phyloP scores from a whole-genome alignment of 2,113 vertebrate species.

The Carassius auratus region DNA sequence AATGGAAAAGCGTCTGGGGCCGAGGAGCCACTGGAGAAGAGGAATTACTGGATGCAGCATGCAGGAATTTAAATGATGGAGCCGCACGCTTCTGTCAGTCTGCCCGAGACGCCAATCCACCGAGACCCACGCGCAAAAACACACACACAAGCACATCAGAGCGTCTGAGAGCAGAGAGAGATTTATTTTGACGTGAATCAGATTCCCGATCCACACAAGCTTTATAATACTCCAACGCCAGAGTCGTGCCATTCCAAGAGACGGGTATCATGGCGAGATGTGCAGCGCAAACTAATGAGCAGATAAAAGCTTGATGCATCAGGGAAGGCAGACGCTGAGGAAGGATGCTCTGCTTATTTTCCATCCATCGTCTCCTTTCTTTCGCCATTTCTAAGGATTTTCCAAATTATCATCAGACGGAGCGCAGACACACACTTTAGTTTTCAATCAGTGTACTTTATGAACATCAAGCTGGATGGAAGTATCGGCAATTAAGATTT shows the following conservation, averaged over 20 bases:
- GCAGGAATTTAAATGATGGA: slow-evolving; percentile 13
- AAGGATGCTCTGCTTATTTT: not conserved
- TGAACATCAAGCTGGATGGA: not conserved
- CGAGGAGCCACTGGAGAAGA: slow-evolving; percentile 8
- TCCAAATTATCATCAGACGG: not conserved
- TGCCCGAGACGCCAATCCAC: not conserved
- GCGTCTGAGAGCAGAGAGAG: not conserved
- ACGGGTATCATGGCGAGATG: slow-evolving; percentile 9
- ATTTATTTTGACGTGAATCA: slow-evolving; percentile 14
- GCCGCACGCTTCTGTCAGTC: slow-evolving; percentile 9
- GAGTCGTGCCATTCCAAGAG: not conserved
- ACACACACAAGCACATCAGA: not conserved
- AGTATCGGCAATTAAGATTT: too few relatives aligned
- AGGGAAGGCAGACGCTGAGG: not conserved
- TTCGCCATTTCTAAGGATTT: not conserved
- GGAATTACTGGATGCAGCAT: slow-evolving; percentile 21
- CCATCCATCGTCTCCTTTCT: not conserved
- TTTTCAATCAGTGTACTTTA: not conserved
- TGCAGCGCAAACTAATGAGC: slow-evolving; percentile 28
- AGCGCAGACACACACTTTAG: not conserved
- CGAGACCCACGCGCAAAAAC: not conserved
- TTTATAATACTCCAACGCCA: not conserved
- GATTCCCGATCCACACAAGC: not conserved
- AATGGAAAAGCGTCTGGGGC: slow-evolving; percentile 11
- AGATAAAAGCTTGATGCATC: not conserved